phyloP scores from a whole-genome alignment of 2,888 invertebrate genomes.

The Epinotia nisella region DNA sequence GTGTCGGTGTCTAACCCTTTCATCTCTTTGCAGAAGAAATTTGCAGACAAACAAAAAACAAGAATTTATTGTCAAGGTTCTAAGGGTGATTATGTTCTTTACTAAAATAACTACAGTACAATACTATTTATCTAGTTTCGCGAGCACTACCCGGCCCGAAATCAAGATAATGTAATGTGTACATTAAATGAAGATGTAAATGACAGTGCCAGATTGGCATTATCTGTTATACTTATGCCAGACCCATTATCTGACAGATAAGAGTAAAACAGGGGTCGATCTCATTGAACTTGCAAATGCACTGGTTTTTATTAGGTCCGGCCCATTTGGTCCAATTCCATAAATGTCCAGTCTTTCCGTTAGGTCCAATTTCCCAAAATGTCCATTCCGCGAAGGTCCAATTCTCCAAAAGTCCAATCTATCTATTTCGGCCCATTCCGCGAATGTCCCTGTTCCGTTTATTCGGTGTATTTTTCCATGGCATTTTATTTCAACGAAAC shows the following conservation, averaged over 20 bases:
- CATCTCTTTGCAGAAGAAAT: too few species aligned
- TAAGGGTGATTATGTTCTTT: background rate
- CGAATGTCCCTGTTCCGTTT: too few species aligned
- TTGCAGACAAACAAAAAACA: background rate
- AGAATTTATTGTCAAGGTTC: background rate
- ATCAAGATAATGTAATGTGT: conserved; percentile 20
- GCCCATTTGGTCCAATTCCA: too few species aligned
- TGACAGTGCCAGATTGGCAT: conserved; percentile 23
- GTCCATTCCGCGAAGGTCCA: too few species aligned
- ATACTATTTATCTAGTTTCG: background rate
- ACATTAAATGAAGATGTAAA: conserved; percentile 39
- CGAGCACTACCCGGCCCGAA: background rate
- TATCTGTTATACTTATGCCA: conserved; percentile 20
- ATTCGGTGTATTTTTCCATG: too few species aligned
- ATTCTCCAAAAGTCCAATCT: too few species aligned
- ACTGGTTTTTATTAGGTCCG: too few species aligned
- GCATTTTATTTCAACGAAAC: too few species aligned
- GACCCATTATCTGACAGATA: conserved; percentile 27
- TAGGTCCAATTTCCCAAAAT: too few species aligned
- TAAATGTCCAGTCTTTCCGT: too few species aligned
- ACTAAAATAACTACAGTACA: background rate
- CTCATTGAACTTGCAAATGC: background rate
- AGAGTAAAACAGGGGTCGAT: conserved; percentile 15
- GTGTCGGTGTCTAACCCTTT: too few species aligned
- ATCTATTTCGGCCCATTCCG: too few species aligned